A percentile compares a stretch with the other conserved stretches of the same genome.
Conservation (phyloP, 1,140 invertebrate species). For the Nixonia krombeini region DNA sequence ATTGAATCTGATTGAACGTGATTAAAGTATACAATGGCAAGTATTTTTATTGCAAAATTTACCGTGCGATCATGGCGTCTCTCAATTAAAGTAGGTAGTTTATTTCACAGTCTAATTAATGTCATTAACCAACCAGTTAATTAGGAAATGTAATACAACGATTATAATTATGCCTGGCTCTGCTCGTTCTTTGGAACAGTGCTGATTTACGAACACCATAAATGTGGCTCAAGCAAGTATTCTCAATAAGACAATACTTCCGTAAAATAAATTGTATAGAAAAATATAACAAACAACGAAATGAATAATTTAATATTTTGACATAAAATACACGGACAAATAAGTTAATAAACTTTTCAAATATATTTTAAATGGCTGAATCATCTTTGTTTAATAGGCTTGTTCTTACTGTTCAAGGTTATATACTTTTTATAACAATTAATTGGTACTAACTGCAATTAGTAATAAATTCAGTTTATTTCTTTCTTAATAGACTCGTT, state of each 20-base stretch:
- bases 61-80: neutral
- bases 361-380: too few species aligned
- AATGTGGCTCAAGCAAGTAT: slow-evolving; percentile 22
- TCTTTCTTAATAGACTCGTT: too few species aligned
- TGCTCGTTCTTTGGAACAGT: slow-evolving; percentile 58
- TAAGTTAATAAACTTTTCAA: too few species aligned
- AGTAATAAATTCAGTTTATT: too few species aligned
- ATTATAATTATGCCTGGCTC: slow-evolving; percentile 57
- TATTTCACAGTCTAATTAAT: slow-evolving; percentile 70
- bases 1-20: too few species aligned
- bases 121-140: slow-evolving; percentile 65
- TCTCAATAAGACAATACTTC: slow-evolving; percentile 13
- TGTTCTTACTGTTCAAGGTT: too few species aligned
- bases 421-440: too few species aligned
- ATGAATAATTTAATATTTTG: neutral
- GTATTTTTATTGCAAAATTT: neutral
- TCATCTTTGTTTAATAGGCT: too few species aligned
- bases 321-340: too few species aligned
- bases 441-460: too few species aligned
- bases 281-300: neutral
- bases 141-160: slow-evolving; percentile 65
- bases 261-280: slow-evolving; percentile 1
- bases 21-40: too few species aligned
- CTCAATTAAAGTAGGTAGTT: slow-evolving; percentile 49
- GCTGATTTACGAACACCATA: slow-evolving; percentile 24